phyloP scores from a whole-genome alignment of 2,888 invertebrate species.

The Pristionchus maxplancki region DNA sequence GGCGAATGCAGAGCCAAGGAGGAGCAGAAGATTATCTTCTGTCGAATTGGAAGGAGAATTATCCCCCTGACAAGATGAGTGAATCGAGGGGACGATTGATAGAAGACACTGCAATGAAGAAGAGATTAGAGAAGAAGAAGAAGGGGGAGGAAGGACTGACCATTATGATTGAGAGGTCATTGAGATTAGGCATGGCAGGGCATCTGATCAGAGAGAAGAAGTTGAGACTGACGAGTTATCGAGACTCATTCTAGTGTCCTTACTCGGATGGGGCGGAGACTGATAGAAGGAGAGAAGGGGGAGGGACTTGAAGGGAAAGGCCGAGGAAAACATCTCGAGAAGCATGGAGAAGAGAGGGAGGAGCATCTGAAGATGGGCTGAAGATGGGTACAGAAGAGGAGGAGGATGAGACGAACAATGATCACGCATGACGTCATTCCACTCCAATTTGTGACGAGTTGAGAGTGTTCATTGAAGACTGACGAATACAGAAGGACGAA shows the following conservation, averaged over 20 bases:
- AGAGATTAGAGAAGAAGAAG: neutral
- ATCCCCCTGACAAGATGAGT: neutral
- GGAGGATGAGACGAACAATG: neutral
- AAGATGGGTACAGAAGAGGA: neutral
- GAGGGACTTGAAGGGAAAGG: neutral
- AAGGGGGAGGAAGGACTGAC: neutral
- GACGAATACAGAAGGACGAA: neutral
- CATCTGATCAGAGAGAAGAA: slow-evolving; percentile 43
- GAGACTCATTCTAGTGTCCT: slow-evolving; percentile 36
- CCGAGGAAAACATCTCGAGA: neutral
- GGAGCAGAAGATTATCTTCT: neutral
- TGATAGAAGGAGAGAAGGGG: neutral
- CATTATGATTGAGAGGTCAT: slow-evolving; percentile 28
- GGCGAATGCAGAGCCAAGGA: slow-evolving; percentile 47
- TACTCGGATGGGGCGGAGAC: slow-evolving; percentile 34
- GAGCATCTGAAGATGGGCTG: too few relatives aligned
- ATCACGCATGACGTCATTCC: neutral
- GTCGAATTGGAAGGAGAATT: slow-evolving; percentile 7
- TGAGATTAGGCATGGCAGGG: slow-evolving; percentile 41
- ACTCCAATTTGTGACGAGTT: neutral
- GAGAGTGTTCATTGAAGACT: neutral
- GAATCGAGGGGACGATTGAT: neutral
- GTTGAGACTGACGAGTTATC: slow-evolving; percentile 6
- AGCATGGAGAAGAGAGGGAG: neutral
- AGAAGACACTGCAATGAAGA: neutral